Conservation (phyloP, 2,888 invertebrate genomes). For the Nysson spinosus region DNA sequence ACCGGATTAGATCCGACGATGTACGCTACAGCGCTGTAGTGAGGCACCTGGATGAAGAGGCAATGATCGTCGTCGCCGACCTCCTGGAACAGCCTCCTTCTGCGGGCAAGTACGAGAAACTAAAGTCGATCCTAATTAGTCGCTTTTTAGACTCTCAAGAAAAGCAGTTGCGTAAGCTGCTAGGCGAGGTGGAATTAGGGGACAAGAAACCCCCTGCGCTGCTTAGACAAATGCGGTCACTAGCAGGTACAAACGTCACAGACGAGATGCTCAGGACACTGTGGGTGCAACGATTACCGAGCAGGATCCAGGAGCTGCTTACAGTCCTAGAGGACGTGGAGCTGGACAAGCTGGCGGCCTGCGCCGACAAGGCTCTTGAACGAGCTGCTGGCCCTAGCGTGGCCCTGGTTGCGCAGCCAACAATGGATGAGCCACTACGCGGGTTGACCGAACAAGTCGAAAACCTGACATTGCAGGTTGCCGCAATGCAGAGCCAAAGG, state of each 20-base stretch:
- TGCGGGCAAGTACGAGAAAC: not conserved
- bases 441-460: no score
- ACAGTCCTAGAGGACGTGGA: not conserved
- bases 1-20: not conserved
- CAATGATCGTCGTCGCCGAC: slow-evolving; percentile 1
- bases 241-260: slow-evolving; percentile 1
- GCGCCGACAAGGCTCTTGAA: slow-evolving; percentile 3
- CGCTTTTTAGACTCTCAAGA: not conserved
- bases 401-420: no score
- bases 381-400: no score
- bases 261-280: not conserved
- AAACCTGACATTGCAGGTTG: no score
- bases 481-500: no score
- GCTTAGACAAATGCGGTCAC: not conserved
- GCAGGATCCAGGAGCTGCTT: not conserved
- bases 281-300: not conserved
- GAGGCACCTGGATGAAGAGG: slow-evolving; percentile 1
- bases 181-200: slow-evolving; percentile 1
- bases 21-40: not conserved
- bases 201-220: not conserved
- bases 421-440: no score
- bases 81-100: not conserved
- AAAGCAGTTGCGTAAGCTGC: not conserved
- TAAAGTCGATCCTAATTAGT: not conserved
- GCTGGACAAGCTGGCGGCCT: not conserved